Percentiles rank a stretch among this genome's conserved stretches.
These are phyloP conservation scores for Otolemur garnettii DNA, from an alignment of 2,113 vertebrate species.

Conservation along the genomic window DNA sequence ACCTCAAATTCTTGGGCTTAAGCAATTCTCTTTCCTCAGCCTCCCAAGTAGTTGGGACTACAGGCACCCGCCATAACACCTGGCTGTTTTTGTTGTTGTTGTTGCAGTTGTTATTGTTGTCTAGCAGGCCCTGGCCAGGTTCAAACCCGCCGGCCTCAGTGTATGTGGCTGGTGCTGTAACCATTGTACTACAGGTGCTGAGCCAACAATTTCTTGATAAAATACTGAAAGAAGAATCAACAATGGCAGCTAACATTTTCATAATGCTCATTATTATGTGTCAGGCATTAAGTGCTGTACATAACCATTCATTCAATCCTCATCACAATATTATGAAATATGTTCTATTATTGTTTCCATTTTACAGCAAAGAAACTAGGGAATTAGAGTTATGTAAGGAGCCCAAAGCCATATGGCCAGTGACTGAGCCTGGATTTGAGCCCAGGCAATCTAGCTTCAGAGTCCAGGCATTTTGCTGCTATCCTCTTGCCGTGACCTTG, in stretches of 20 bases:
- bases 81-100: too few species aligned
- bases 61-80: too few species aligned
- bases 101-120: too few species aligned
- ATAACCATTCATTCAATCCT: not conserved
- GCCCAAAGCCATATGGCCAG: not conserved
- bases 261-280: not conserved
- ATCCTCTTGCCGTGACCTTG: not conserved
- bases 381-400: not conserved
- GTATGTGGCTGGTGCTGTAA: too few species aligned
- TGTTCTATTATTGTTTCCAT: not conserved
- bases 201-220: not conserved
- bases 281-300: not conserved
- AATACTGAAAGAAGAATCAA: not conserved
- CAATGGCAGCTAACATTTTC: not conserved
- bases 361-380: conserved; percentile 8
- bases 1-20: too few species aligned
- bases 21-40: too few species aligned
- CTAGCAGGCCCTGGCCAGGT: too few species aligned
- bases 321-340: not conserved
- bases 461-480: not conserved
- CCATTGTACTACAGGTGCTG: too few species aligned
- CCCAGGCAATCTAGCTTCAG: not conserved
- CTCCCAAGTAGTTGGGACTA: too few species aligned
- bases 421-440: not conserved
- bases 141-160: too few species aligned